Base-by-base conservation (phyloP, 2,113 vertebrate species). In the Aleadryas rufinucha region DNA sequence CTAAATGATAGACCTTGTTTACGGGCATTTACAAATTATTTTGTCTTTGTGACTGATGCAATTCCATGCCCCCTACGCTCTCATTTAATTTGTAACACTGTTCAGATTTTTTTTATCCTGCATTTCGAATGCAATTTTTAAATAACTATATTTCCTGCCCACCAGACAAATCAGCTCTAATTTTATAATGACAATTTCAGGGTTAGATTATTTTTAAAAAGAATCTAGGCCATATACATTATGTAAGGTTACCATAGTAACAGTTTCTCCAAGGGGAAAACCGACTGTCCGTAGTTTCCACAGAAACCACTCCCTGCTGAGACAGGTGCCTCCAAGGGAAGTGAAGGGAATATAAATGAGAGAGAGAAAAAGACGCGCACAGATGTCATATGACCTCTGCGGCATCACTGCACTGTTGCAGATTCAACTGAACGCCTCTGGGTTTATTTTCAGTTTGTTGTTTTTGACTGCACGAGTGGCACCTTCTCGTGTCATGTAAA, bases 261-360 rank as follows among this genome's bases (percentile, higher is more conserved):
- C 97, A 31, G 75, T 96, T 95, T 70, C 90, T 95, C 96, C 13
- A 27, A 66, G 74, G 93, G 86, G 82, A 96, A 95, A 93, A 53
- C 54, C 0, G 17, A 61, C 93, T 74, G 77, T 84, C 96, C 4
- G 1, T 88, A 78, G 98, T 98, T 97, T 97, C 98, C 98, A 97
- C 91, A 97, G 97, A 97, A 98, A 98, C 98, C 84, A 82, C 95
- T 96, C 97, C 95, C 87, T 0, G 50, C 96, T 64, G 97, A 97
- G 96, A 96, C 97, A 98, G 97, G 98, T 98, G 98, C 96, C 86
- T 83, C 39, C 68, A 41, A 76, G 87, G 85, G 96, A 92, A 78
- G 69, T 59, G 93, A 86, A 54, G 88, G 87, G 95, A 97, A 93
- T 95, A 79, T 92, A 96, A 94, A 96, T 94, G 75, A 97, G 97